Conservation (phyloP, 2,797 vertebrate species). For the Neosilurus hyrtlii region DNA sequence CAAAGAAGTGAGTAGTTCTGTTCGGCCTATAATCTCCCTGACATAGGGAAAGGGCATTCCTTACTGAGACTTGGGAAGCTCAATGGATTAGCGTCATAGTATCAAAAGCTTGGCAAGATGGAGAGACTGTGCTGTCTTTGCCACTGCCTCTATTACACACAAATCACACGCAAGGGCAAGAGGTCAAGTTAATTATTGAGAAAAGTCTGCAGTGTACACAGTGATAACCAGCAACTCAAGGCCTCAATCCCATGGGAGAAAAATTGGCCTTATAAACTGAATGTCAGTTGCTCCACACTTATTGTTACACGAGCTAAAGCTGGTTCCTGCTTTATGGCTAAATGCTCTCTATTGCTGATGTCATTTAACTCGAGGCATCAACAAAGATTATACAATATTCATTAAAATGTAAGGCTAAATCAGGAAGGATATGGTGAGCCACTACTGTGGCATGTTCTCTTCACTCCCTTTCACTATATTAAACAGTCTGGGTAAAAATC, state of each 20-base stretch:
- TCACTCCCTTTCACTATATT: background rate
- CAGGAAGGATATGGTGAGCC: background rate
- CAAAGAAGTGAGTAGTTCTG: conserved; percentile 7
- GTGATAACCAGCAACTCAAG: conserved; percentile 44
- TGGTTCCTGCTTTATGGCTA: conserved; percentile 22
- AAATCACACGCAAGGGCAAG: conserved; percentile 11
- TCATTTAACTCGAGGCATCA: background rate
- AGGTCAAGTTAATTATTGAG: conserved; percentile 46
- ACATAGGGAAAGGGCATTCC: conserved; percentile 33
- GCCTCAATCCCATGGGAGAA: conserved; percentile 26
- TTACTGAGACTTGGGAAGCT: conserved; percentile 25
- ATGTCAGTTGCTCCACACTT: conserved; percentile 17
- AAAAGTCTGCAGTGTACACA: conserved; percentile 43
- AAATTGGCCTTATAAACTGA: conserved; percentile 24
- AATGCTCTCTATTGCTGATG: conserved; percentile 4
- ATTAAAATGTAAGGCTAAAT: background rate
- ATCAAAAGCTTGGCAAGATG: conserved; percentile 28
- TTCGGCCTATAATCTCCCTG: conserved; percentile 7
- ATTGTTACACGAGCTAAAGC: background rate
- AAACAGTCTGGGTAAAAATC: background rate
- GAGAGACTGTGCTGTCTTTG: conserved; percentile 15
- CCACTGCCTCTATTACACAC: conserved; percentile 13
- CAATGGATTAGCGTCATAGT: conserved; percentile 46
- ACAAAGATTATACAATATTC: conserved; percentile 19
- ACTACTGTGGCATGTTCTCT: background rate